Base-by-base conservation (phyloP, 2,888 invertebrate species). In the Magallana nippona region DNA sequence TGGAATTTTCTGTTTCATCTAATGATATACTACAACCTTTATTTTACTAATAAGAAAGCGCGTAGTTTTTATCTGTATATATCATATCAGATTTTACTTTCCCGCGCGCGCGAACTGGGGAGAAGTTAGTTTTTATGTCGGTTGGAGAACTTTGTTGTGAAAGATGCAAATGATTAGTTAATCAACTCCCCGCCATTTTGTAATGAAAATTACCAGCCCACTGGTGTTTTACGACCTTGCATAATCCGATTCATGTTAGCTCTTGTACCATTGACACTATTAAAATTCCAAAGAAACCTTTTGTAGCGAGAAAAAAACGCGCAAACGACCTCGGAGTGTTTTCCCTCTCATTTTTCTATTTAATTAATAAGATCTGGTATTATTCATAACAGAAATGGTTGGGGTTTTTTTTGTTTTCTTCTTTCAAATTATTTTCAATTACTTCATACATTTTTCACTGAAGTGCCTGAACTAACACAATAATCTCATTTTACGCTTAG, bases 131-230 rank as follows among this genome's bases (percentile, higher is more conserved):
- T 71, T 27, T 60, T 60, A 27, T 15, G 13, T 27, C 71, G 71
- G 27, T 13, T 27, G 27, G 22, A 27, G 71, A 27, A 71, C 71
- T 71, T 71, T 71, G 71, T 71, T 27, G 71, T 71, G 71, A 71
- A 71, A 71, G 71, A 71, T 71, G 71, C 27, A 71, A 71, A 27
- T 15, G 71, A 71, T 71, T 71, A 71, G 71, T 71, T 71, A 71
- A 71, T 71, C 27, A 71, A 71, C 71, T 71, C 27, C 71, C 71
- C 5, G 22, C 71, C 71, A 71, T 22, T 71, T 22, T 22, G 71
- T 71, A 71, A 71, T 71, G 71, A 71, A 71, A 71, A 71, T 71
- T 71, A 71, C 71, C 71, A 71, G 27, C 27, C 71, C 71, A 27
- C 71, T 27, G 71, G 71, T 71, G 71, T 71, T 71, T 71, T 71